A percentile compares a stretch with the other conserved stretches of the same genome.
phyloP scores from a whole-genome alignment of 2,113 vertebrate species.

The Colistium nudipinnis region DNA sequence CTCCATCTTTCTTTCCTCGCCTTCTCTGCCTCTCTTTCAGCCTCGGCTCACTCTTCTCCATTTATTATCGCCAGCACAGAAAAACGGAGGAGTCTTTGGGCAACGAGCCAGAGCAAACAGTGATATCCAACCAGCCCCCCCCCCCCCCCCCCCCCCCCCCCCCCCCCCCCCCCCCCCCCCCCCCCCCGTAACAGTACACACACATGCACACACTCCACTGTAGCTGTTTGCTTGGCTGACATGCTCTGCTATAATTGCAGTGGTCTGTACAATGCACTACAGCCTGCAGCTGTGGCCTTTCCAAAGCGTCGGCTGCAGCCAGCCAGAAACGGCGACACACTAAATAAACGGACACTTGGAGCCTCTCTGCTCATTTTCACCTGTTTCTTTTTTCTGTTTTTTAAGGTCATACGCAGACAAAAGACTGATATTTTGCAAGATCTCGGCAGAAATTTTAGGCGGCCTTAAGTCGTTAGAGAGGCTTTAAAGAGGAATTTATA shows the following conservation, averaged over 20 bases:
- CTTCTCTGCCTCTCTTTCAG: background rate
- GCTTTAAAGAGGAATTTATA: background rate
- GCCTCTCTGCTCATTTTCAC: conserved; percentile 19
- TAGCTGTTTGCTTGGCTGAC: conserved; percentile 66
- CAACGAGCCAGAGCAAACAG: conserved; percentile 68
- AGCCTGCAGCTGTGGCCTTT: conserved; percentile 70
- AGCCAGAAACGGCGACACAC: conserved; percentile 65
- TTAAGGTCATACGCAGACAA: conserved; percentile 9
- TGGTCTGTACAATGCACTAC: conserved; percentile 54
- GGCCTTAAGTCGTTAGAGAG: too few relatives aligned
- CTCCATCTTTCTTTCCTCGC: background rate
- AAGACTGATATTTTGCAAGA: background rate
- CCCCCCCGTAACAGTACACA: conserved; percentile 55
- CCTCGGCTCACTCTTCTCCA: conserved; percentile 17
- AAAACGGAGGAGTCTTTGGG: conserved; percentile 70
- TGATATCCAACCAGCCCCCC: conserved; percentile 64
- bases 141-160: conserved; percentile 33
- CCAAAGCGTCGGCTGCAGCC: conserved; percentile 51
- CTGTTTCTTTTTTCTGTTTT: background rate
- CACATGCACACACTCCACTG: conserved; percentile 57
- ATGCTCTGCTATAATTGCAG: conserved; percentile 65
- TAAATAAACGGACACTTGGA: conserved; percentile 60
- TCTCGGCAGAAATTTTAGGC: too few relatives aligned
- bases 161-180: background rate
- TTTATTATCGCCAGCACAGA: conserved; percentile 68